A percentile compares a stretch with the other conserved stretches of the same genome.
These are phyloP conservation scores for Notolepis coatsorum DNA, from an alignment of 2,797 vertebrate species.

Conservation along the genomic window DNA sequence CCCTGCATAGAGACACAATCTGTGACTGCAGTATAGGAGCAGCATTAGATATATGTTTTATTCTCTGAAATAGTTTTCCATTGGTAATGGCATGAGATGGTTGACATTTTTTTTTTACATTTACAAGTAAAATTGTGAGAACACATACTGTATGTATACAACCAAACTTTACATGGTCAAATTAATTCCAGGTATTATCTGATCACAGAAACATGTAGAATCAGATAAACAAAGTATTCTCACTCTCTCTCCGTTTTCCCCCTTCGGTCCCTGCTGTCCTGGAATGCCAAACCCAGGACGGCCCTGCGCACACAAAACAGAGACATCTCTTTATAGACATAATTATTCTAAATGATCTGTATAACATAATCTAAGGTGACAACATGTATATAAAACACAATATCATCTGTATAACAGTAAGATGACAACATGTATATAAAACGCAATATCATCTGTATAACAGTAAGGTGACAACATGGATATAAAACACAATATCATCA, in stretches of 20 bases:
- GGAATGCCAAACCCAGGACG: slow-evolving; percentile 91
- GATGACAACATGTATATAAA: neutral
- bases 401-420: neutral
- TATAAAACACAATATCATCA: neutral
- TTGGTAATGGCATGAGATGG: too few species aligned
- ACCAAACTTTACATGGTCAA: too few species aligned
- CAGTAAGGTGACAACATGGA: neutral
- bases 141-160: too few species aligned
- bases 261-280: slow-evolving; percentile 87
- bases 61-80: too few species aligned
- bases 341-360: too few species aligned
- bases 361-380: neutral
- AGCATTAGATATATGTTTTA: too few species aligned
- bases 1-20: too few species aligned
- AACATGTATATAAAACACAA: neutral
- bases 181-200: too few species aligned
- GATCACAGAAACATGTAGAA: too few species aligned
- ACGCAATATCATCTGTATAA: slow-evolving; percentile 4
- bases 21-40: too few species aligned
- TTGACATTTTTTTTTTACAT: too few species aligned
- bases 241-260: slow-evolving; percentile 90
- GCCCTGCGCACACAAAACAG: slow-evolving; percentile 75
- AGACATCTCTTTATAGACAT: neutral
- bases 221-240: slow-evolving; percentile 47
- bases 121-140: too few species aligned